Conservation (phyloP, 2,888 invertebrate genomes). For the Tenthredo notha region DNA sequence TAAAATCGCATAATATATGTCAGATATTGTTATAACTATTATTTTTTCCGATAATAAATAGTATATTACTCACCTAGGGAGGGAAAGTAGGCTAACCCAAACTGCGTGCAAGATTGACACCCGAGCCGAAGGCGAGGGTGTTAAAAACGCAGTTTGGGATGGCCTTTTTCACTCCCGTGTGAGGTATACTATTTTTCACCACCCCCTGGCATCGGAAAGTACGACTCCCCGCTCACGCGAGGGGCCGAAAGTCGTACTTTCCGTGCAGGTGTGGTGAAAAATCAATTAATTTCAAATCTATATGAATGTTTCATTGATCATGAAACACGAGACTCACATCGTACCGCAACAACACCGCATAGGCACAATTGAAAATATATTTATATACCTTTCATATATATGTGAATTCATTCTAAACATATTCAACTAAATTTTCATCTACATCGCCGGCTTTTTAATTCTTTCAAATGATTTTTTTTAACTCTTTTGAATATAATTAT, state of each 20-base stretch:
- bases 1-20: not conserved
- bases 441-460: not conserved
- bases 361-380: slow-evolving; percentile 33
- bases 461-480: not conserved
- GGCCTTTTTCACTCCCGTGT: too few species aligned
- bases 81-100: too few species aligned
- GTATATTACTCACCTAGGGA: too few species aligned
- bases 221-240: too few species aligned
- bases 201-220: too few species aligned
- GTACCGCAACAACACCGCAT: not conserved
- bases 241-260: too few species aligned
- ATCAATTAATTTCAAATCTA: not conserved
- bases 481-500: not conserved
- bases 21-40: not conserved
- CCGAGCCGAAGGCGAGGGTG: too few species aligned
- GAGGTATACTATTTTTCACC: too few species aligned
- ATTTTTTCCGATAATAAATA: too few species aligned
- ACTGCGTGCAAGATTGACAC: too few species aligned
- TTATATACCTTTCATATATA: not conserved
- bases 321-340: not conserved
- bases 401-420: not conserved
- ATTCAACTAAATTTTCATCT: not conserved
- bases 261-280: too few species aligned
- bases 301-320: not conserved
- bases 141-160: too few species aligned